Base-by-base conservation (phyloP, 1,140 invertebrate genomes). In the Drosophila hydei region DNA sequence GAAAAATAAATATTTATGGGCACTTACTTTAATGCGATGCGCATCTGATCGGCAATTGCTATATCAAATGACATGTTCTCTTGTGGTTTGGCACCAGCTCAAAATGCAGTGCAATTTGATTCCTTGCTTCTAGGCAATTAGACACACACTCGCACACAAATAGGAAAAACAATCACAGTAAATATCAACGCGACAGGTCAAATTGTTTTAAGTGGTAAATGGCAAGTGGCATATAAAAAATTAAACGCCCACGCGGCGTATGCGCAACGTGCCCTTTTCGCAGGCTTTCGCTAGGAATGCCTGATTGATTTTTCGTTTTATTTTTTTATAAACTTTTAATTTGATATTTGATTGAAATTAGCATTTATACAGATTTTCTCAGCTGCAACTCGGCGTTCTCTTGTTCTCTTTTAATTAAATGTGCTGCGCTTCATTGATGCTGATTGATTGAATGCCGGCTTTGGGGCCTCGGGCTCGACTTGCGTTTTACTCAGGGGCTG, bases 1-100 rank as follows among this genome's bases (percentile, higher is more conserved):
- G 3, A 11, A 9, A 27, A 27, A 50, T 4, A 16, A n/a, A 42
- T 42, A 19, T 3, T 27, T 30, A 23, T 8, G 40, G 36, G 14
- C 12, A 83, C 84, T 90, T 75, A 91, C 89, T 74, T 91, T 33
- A 91, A 62, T 27, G 89, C 89, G 52, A 91, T 89, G 23, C 89
- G 89, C 85, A 91, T 91, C 70, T 91, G 89, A 77, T 91, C 89
- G 33, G 81, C 89, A 50, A 90, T 79, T 6, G 89, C 79, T 72
- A 91, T 91, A 88, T 91, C 85, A 51, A 91, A 91, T 67, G 89
- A 90, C 89, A 91, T 91, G 23, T 73, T 90, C 71, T 8, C 25
- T 21, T 67, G 55, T 43, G 71, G 50, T 77, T 72, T 42, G 52
- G 64, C 61, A 65, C 48, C 59, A 50, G 33, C 48, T 38, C 51